These are phyloP conservation scores for Acanthurus lineatus DNA, from an alignment of 2,797 vertebrate genomes.

Conservation along the genomic window DNA sequence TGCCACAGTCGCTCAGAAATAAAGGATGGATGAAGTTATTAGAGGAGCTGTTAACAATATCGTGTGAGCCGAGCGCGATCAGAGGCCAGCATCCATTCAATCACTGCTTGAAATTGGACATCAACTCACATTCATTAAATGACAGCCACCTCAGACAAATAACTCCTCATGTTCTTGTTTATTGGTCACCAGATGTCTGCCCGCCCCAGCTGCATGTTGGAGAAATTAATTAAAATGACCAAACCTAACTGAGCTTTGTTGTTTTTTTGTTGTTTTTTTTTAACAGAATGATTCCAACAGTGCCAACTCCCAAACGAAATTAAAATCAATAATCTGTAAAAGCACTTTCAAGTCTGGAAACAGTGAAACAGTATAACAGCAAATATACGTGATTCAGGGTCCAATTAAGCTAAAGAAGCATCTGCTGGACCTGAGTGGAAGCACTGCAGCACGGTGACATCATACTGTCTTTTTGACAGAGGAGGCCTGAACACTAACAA, in stretches of 20 bases:
- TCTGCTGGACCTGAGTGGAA: constrained; percentile 52
- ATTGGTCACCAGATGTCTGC: constrained; percentile 69
- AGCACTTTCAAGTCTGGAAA: constrained; percentile 51
- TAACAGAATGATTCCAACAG: constrained; percentile 34
- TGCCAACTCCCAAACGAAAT: constrained; percentile 61
- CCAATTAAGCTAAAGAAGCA: constrained; percentile 62
- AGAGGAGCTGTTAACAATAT: constrained; percentile 68
- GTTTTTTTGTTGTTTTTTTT: no score
- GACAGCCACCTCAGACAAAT: constrained; percentile 63
- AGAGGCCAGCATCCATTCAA: constrained; percentile 65
- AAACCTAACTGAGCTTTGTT: constrained; percentile 60
- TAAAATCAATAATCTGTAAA: constrained; percentile 71
- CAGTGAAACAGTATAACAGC: constrained; percentile 23
- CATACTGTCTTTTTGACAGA: constrained; percentile 54
- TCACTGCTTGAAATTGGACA: constrained; percentile 71
- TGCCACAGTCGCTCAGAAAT: constrained; percentile 47
- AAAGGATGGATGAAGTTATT: constrained; percentile 70
- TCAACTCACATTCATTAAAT: constrained; percentile 65
- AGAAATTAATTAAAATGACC: constrained; percentile 69
- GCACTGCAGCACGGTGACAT: constrained; percentile 33
- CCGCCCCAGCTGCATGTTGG: constrained; percentile 47
- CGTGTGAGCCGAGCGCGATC: constrained; percentile 53
- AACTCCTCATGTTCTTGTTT: constrained; percentile 65
- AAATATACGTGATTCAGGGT: constrained; percentile 61
- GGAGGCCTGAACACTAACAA: constrained; percentile 48